Base-by-base conservation (phyloP, 2,113 vertebrate genomes). In the Austrofundulus limnaeus region DNA sequence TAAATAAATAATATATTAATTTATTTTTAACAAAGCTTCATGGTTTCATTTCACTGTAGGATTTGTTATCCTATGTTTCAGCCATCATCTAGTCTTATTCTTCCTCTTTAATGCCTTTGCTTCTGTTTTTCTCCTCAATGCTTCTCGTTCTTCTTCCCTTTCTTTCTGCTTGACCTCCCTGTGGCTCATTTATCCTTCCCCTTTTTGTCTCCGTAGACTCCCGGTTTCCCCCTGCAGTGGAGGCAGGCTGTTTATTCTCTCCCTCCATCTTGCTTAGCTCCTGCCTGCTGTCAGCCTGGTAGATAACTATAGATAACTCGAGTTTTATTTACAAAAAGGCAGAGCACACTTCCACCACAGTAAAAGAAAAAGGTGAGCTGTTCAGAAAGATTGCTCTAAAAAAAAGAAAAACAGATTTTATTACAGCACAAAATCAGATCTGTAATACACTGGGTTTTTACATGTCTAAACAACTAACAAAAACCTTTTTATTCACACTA, bases 221-320 rank as follows among this genome's bases (percentile, higher is more conserved):
- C 61, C 50, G 73, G 53, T 72, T 70, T 80, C 47, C 61, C 65
- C 84, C 80, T 72, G 77, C 75, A 80, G 81, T 70, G 66, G 72
- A 76, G 52, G 51, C 25, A 52, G 70, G 21, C 77, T 60, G 64
- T 78, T 88, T 81, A 86, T 86, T 87, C 79, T 79, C 84, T 76
- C 85, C 74, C 80, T 89, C 78, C 72, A 86, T 89, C 82, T 87
- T 86, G 76, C 66, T 89, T 89, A 85, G 70, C 66, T 66, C 54
- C 55, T 70, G 66, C 71, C 76, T 61, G 81, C 80, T 83, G 85
- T 86, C 84, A 89, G 48, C 66, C 70, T 31, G 47, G n/a, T 41
- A 61, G 76, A 78, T 64, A 81, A 84, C 72, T 72, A 70, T 16
- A n/a, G 77, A 70, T 83, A 80, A 84, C 75, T 87, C 65, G 31